Base-by-base conservation (phyloP, 1,140 invertebrate genomes). In the Aphaenogaster rudis region DNA sequence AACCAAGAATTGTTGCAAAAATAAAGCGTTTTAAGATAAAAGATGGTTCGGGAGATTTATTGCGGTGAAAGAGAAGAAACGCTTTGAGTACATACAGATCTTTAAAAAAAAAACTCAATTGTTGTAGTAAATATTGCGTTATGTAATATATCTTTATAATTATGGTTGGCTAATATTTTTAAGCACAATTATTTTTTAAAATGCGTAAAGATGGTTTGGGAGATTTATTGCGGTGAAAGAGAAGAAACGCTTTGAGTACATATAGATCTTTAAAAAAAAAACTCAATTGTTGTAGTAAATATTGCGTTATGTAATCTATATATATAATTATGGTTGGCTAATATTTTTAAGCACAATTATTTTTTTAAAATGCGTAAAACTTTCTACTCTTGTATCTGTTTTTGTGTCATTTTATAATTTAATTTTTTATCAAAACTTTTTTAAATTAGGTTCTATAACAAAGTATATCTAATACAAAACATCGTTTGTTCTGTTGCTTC, bases 1-100 rank as follows among this genome's bases (percentile, higher is more conserved):
- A 66, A 69, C 74, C 63, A 90, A 81, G 69, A 69, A 88, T 77
- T 54, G 69, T 88, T 79, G 28, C 28, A 28, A 77, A 48, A 4
- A 6, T 54, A 76, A 88, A 88, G 67, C 33, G 6, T 52, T 9
- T 67, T 67, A n/a, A 39, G 5, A 39, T 17, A 39, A 66, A 39
- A 17, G 17, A 11, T n/a, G 6, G 1, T 72, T 50, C 15, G 0
- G 28, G 21, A 52, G 48, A 76, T 59, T 72, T 72, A 72, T 54
- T 54, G 72, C 13, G 7, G 3, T 11, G 28, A n/a, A 21, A 74
- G 3, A 42, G 21, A 21, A 21, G 21, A 21, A 15, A 15, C 0
- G n/a, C 1, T 57, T 21, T 36, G 21, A 21, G 21, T 21, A 8
- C 9, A 1, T 15, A 15, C 4, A 15, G 5, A 42, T 3, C 5